Percentiles rank a stretch among this genome's conserved stretches.
phyloP scores from a whole-genome alignment of 2,113 vertebrate genomes.

The Terrapene triunguis region DNA sequence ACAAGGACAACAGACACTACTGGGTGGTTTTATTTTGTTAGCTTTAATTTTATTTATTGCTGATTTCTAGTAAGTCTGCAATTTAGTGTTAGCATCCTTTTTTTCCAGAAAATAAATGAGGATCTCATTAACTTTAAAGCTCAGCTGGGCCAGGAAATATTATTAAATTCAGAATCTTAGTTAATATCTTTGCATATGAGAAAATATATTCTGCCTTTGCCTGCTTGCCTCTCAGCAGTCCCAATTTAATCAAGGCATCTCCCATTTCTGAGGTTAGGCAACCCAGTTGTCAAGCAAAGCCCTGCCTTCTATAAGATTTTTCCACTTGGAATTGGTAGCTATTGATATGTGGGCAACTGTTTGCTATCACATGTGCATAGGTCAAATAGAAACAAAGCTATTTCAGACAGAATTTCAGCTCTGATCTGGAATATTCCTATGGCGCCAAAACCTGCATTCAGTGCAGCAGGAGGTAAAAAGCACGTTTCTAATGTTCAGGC shows the following conservation, averaged over 20 bases:
- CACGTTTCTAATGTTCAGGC: not conserved
- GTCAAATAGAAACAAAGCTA: not conserved
- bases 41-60: slow-evolving; percentile 36
- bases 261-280: not conserved
- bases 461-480: not conserved
- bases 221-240: slow-evolving; percentile 45
- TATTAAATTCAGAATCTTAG: slow-evolving; percentile 62
- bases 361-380: not conserved
- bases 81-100: slow-evolving; percentile 29
- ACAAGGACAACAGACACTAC: not conserved
- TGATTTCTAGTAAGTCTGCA: slow-evolving; percentile 17
- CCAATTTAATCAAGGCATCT: slow-evolving; percentile 56
- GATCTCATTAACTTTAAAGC: slow-evolving; percentile 75
- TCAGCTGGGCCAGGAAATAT: slow-evolving; percentile 52
- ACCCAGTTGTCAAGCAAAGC: not conserved
- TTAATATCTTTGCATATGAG: slow-evolving; percentile 57
- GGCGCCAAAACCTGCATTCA: not conserved
- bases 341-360: not conserved
- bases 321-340: not conserved
- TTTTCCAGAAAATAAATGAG: slow-evolving; percentile 58
- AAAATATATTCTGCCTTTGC: slow-evolving; percentile 46
- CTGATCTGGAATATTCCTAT: not conserved
- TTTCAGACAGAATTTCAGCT: not conserved
- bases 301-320: not conserved
- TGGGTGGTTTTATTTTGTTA: not conserved